Evolutionary conservation across 1,140 invertebrate species (phyloP), one percentile per base, ranked within the genome.

Genomic region (Danaus melanippus): DNA sequence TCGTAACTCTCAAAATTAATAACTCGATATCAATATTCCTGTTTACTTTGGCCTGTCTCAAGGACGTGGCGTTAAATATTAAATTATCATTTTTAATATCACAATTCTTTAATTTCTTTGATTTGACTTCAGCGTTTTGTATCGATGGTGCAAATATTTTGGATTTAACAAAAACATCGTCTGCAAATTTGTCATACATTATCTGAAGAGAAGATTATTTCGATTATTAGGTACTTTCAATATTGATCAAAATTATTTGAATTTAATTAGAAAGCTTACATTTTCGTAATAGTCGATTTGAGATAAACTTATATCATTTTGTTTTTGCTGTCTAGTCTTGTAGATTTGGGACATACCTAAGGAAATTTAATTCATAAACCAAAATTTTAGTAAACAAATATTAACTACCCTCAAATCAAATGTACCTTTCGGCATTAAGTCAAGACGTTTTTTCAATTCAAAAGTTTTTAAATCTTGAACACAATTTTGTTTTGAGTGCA

Each of bases 261-360:
- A 39, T 39, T 43, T 45, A 48, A 54, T 8, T 48, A 49, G 45
- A 40, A 44, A 47, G 45, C 76, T 70, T 73, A 81, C 79, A 44
- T 74, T 54, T 50, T 78, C 53, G 59, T 62, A 84, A 60, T 76
- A 85, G 55, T 76, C 75, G 41, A 58, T 7, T 10, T 11, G 66
- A 46, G 21, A 32, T 32, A 32, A 3, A 32, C 21, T 32, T 8
- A 32, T 32, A 32, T 60, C 51, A 67, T 0, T 53, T 44, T 12
- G 41, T 60, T 69, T 75, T 73, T 11, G 53, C 55, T 44, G 53
- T 58, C 49, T 54, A 62, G 21, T 74, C 64, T 62, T 39, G 46
- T 74, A 74, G 42, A 83, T 80, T 53, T 60, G 79, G 10, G 82
- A 85, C 73, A 82, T 76, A 10, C 82, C 82, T 85, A 55, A 21